A percentile compares a stretch with the other conserved stretches of the same genome.
These are phyloP conservation scores for Coregonus ussuriensis DNA, from an alignment of 2,797 vertebrate genomes.

Conservation along the genomic window DNA sequence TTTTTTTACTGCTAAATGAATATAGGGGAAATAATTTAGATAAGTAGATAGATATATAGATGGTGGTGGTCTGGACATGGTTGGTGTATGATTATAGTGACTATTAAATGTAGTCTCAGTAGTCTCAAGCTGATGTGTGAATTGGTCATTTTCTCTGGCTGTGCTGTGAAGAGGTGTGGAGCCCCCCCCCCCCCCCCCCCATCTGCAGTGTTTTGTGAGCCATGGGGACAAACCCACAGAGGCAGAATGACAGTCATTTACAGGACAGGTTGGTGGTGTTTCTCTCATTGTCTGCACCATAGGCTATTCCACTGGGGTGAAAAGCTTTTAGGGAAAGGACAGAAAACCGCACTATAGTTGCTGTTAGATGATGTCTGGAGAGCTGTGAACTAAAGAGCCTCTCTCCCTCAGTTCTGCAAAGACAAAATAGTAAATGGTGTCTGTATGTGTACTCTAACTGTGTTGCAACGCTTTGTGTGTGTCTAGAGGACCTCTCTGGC, in stretches of 20 bases:
- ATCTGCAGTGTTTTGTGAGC: neutral
- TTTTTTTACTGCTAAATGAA: too few species aligned
- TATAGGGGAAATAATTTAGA: too few species aligned
- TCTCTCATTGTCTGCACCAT: conserved; percentile 26
- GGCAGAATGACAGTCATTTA: conserved; percentile 17
- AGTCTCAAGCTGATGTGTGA: neutral
- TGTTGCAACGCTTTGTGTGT: too few species aligned
- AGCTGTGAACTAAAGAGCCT: neutral
- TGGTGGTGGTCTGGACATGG: too few species aligned
- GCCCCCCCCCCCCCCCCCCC: neutral
- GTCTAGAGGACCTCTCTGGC: too few species aligned
- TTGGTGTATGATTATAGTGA: too few species aligned
- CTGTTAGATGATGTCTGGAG: too few species aligned
- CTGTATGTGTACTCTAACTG: too few species aligned
- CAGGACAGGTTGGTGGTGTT: conserved; percentile 21
- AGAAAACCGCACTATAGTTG: too few species aligned
- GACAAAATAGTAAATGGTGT: too few species aligned
- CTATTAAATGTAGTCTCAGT: too few species aligned
- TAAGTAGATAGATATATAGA: too few species aligned
- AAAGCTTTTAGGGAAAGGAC: neutral
- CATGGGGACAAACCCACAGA: neutral
- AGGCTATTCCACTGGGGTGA: conserved; percentile 19
- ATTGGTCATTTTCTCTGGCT: neutral
- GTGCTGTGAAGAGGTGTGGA: neutral
- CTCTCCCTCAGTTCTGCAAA: neutral